These are phyloP conservation scores for Anisognathus igniventris DNA, from an alignment of 2,797 vertebrate species.

Conservation along the genomic window DNA sequence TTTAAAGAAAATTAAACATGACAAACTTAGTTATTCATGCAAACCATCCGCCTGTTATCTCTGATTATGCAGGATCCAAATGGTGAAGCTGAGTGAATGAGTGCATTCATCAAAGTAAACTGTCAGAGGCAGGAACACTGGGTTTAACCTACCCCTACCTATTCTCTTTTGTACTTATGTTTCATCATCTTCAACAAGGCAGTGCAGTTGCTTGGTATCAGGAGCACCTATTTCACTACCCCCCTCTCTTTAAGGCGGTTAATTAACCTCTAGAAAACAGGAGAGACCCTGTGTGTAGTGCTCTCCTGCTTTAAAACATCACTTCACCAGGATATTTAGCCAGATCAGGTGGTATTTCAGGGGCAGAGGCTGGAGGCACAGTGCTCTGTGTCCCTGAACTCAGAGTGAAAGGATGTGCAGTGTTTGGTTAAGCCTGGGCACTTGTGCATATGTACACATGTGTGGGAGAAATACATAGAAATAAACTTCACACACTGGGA, in stretches of 20 bases:
- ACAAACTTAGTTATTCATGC: slow-evolving; percentile 78
- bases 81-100: slow-evolving; percentile 68
- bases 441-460: fast-evolving
- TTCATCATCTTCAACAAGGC: slow-evolving; percentile 28
- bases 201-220: slow-evolving; percentile 19
- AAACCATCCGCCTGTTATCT: slow-evolving; percentile 69
- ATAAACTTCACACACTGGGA: slow-evolving; percentile 27
- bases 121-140: slow-evolving; percentile 27
- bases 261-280: slow-evolving; percentile 68
- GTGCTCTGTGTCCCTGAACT: slow-evolving; percentile 56
- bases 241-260: slow-evolving; percentile 60
- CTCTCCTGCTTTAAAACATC: slow-evolving; percentile 46
- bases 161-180: slow-evolving; percentile 34
- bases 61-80: slow-evolving; percentile 74
- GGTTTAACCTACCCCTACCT: slow-evolving; percentile 55
- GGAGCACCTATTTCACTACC: slow-evolving; percentile 17
- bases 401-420: background rate
- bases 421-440: slow-evolving; percentile 29
- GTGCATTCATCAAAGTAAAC: slow-evolving; percentile 70
- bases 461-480: slow-evolving; percentile 24
- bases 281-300: slow-evolving; percentile 13
- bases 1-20: slow-evolving; percentile 74
- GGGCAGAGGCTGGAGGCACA: slow-evolving; percentile 64
- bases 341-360: slow-evolving; percentile 62
- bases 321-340: slow-evolving; percentile 47